These are phyloP conservation scores for Pelusios castaneus DNA, from an alignment of 2,113 vertebrate genomes.

Conservation along the genomic window DNA sequence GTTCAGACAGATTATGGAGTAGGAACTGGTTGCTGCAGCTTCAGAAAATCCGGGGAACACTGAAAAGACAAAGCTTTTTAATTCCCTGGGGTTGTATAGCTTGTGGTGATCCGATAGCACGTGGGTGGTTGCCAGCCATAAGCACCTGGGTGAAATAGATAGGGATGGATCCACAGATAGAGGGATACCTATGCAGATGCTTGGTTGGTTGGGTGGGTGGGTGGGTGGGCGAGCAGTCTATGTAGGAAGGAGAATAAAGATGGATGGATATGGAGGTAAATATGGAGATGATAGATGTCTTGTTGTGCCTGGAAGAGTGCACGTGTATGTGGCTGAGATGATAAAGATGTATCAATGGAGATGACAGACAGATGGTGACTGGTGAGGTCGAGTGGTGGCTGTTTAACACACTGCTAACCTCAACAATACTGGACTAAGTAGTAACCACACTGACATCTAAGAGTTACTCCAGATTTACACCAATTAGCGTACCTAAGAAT, in stretches of 20 bases:
- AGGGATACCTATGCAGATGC: neutral
- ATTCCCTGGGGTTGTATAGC: neutral
- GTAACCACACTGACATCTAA: too few species aligned
- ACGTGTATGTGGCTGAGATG: neutral
- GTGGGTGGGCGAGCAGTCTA: too few species aligned
- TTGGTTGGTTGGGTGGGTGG: too few species aligned
- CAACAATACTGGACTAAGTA: too few species aligned
- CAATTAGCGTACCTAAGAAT: too few species aligned
- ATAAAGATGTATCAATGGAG: neutral
- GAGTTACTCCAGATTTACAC: too few species aligned
- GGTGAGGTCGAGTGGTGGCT: neutral
- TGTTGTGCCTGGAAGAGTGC: neutral
- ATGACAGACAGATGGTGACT: neutral
- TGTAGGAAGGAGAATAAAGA: neutral
- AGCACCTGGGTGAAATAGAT: neutral
- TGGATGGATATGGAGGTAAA: neutral
- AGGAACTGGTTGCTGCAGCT: neutral
- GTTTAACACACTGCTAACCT: neutral
- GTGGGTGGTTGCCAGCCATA: neutral
- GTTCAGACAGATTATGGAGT: neutral
- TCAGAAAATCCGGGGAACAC: neutral
- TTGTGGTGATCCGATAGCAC: neutral
- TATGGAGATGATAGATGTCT: neutral
- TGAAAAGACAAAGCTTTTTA: neutral
- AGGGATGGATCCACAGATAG: neutral